These are phyloP conservation scores for Osmoderma eremita DNA, from an alignment of 2,888 invertebrate species.

Conservation along the genomic window DNA sequence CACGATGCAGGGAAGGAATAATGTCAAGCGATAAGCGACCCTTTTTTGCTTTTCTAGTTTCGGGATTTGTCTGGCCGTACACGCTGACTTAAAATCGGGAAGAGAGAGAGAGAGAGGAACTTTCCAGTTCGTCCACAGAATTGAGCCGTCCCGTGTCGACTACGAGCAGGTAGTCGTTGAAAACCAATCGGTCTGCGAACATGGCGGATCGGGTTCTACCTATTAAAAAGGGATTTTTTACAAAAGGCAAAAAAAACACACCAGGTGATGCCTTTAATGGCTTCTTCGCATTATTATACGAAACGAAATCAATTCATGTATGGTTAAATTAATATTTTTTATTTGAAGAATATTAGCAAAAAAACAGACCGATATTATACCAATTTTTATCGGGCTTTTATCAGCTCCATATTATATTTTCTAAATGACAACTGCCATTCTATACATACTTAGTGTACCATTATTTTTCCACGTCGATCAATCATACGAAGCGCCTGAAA, in stretches of 20 bases:
- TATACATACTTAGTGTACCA: too few species aligned
- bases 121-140: slow-evolving; percentile 43
- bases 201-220: slow-evolving; percentile 42
- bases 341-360: too few species aligned
- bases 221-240: slow-evolving; percentile 37
- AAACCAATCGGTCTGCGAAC: slow-evolving; percentile 44
- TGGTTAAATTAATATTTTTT: too few species aligned
- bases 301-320: too few species aligned
- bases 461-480: too few species aligned
- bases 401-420: too few species aligned
- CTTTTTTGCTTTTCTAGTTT: slow-evolving; percentile 30
- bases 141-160: slow-evolving; percentile 40
- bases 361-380: too few species aligned
- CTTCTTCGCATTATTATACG: slow-evolving; percentile 1
- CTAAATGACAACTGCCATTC: too few species aligned
- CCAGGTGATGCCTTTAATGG: slow-evolving; percentile 40
- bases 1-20: neutral
- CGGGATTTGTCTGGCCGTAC: slow-evolving; percentile 22
- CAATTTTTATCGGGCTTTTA: too few species aligned
- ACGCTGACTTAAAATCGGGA: neutral
- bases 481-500: neutral
- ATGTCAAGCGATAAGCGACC: slow-evolving; percentile 34
- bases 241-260: too few species aligned
- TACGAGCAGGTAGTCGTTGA: slow-evolving; percentile 43
- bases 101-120: slow-evolving; percentile 10